phyloP scores from a whole-genome alignment of 2,888 invertebrate species.

The Epistrophe grossulariae region DNA sequence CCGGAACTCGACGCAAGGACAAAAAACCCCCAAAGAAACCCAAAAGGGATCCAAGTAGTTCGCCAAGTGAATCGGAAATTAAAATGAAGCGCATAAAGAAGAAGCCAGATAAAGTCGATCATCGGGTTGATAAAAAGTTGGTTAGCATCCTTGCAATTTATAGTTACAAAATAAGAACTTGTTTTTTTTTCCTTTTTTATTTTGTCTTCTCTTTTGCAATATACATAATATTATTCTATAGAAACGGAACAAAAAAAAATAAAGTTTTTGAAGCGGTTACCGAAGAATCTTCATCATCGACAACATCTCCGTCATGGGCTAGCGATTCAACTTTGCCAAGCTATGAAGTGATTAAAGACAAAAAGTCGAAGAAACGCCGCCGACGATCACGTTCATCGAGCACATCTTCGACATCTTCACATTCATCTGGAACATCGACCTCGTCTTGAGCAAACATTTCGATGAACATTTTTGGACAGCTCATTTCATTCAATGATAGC shows the following conservation, averaged over 20 bases:
- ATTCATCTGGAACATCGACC: slow-evolving; percentile 57
- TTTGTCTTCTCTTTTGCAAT: slow-evolving; percentile 16
- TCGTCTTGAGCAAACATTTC: slow-evolving; percentile 55
- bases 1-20: slow-evolving; percentile 80
- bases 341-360: slow-evolving; percentile 82
- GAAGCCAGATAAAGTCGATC: slow-evolving; percentile 80
- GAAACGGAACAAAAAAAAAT: slow-evolving; percentile 70
- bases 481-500: slow-evolving; percentile 14
- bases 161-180: slow-evolving; percentile 61
- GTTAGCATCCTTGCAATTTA: slow-evolving; percentile 71
- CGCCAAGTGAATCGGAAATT: slow-evolving; percentile 80
- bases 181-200: too few species aligned
- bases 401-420: slow-evolving; percentile 78
- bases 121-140: slow-evolving; percentile 81
- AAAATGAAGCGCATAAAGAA: slow-evolving; percentile 80
- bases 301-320: slow-evolving; percentile 79
- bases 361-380: slow-evolving; percentile 80
- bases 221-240: slow-evolving; percentile 15
- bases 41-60: slow-evolving; percentile 80
- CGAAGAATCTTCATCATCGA: slow-evolving; percentile 80
- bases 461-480: slow-evolving; percentile 1
- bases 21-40: slow-evolving; percentile 81
- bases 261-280: slow-evolving; percentile 81
- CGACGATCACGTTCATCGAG: slow-evolving; percentile 77
- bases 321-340: slow-evolving; percentile 82